Percentiles rank a stretch among this genome's conserved stretches.
phyloP scores from a whole-genome alignment of 2,113 vertebrate species.

The Opisthocomus hoazin region DNA sequence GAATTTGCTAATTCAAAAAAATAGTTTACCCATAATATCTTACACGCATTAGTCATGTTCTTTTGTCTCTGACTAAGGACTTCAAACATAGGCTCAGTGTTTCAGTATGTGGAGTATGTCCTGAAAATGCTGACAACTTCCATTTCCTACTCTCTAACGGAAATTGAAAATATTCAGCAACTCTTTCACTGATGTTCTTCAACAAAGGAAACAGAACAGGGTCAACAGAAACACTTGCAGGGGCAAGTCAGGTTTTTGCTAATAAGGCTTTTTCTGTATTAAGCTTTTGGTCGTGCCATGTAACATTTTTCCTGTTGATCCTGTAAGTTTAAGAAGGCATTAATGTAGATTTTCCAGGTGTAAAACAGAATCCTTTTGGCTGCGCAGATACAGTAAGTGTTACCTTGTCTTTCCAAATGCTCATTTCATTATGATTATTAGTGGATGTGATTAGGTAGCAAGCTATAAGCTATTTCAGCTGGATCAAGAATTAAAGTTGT shows the following conservation, averaged over 20 bases:
- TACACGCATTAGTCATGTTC: not conserved
- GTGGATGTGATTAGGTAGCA: not conserved
- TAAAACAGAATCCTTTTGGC: not conserved
- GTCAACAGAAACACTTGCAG: not conserved
- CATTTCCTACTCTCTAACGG: not conserved
- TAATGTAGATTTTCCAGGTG: not conserved
- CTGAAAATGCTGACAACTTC: not conserved
- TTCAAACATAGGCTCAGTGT: not conserved
- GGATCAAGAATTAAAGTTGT: not conserved
- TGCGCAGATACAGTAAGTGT: not conserved
- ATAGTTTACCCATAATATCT: not conserved
- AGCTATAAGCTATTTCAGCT: not conserved
- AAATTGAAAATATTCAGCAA: not conserved
- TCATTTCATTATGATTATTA: not conserved
- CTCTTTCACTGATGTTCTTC: not conserved
- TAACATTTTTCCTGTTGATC: not conserved
- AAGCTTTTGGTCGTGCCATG: not conserved
- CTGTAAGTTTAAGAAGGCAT: not conserved
- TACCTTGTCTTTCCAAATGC: not conserved
- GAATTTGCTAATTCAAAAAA: not conserved
- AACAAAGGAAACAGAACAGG: not conserved
- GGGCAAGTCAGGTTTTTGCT: not conserved
- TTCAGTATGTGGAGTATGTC: not conserved
- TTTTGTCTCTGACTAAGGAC: not conserved
- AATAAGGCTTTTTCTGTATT: not conserved